phyloP scores from a whole-genome alignment of 2,113 vertebrate species.

The Globicephala melas region DNA sequence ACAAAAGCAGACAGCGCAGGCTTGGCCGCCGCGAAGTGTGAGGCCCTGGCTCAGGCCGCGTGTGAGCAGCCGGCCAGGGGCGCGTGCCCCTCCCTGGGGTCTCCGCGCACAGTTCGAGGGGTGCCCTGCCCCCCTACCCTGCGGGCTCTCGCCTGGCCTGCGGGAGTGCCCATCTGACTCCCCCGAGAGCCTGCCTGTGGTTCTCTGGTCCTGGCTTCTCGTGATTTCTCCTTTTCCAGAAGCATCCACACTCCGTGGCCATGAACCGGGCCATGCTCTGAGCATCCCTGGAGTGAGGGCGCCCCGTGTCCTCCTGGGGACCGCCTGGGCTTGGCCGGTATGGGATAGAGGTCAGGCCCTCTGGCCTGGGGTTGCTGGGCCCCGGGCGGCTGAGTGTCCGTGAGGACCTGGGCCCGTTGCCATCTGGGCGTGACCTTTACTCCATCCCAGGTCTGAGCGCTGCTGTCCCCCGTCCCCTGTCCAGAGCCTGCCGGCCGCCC shows the following conservation, averaged over 20 bases:
- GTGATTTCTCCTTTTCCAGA: not conserved
- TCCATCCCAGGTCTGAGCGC: rapidly evolving
- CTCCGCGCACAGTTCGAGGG: not conserved
- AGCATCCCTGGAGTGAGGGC: not conserved
- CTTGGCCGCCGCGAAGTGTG: too few species aligned
- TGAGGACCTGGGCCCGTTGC: not conserved
- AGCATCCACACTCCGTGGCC: not conserved
- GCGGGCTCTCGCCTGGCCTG: rapidly evolving
- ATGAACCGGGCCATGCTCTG: not conserved
- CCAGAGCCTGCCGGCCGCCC: rapidly evolving
- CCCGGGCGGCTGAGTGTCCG: not conserved
- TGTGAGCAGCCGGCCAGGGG: too few species aligned
- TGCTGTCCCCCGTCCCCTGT: not conserved
- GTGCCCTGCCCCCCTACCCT: not conserved
- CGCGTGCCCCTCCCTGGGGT: rapidly evolving
- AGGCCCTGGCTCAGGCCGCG: not conserved
- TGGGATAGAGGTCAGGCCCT: not conserved
- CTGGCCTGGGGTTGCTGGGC: not conserved
- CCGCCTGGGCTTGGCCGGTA: not conserved
- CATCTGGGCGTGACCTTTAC: rapidly evolving
- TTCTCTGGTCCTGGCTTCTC: not conserved
- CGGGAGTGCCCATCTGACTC: too few species aligned
- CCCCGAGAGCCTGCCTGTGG: not conserved
- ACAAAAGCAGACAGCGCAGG: not conserved
- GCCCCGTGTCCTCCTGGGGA: not conserved